A percentile compares a stretch with the other conserved stretches of the same genome.
Conservation (phyloP, 2,113 vertebrate genomes). For the Syngnathoides biaculeatus region DNA sequence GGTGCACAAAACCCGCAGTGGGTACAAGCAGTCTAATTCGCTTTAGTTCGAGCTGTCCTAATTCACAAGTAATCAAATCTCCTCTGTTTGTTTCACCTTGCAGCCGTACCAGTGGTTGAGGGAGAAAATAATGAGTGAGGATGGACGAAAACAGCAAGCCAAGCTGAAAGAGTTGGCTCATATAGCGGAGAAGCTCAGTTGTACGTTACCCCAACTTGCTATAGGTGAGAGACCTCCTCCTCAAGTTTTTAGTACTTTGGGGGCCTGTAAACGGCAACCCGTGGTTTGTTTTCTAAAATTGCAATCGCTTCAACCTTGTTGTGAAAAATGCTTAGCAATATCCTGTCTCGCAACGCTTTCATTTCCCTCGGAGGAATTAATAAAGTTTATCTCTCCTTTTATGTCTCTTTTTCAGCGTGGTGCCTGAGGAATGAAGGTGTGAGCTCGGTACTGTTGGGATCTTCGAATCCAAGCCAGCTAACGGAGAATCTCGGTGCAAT, state of each 20-base stretch:
- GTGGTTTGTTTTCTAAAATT: not conserved
- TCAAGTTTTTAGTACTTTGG: not conserved
- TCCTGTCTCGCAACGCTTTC: not conserved
- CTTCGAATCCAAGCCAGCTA: conserved; percentile 88
- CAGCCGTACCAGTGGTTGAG: conserved; percentile 97
- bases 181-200: conserved; percentile 87
- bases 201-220: conserved; percentile 91
- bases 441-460: conserved; percentile 92
- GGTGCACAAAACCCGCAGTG: not conserved
- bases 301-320: not conserved
- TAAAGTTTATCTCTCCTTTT: conserved; percentile 1
- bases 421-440: conserved; percentile 95
- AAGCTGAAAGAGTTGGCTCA: conserved; percentile 90
- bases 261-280: not conserved
- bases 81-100: not conserved
- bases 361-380: not conserved
- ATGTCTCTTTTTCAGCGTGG: conserved; percentile 78
- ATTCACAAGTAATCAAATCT: conserved; percentile 1
- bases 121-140: conserved; percentile 90
- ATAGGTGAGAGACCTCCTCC: conserved; percentile 76
- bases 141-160: conserved; percentile 88
- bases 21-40: not conserved
- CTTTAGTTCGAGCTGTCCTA: not conserved
- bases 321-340: not conserved
- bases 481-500: conserved; percentile 96